Percentiles rank a stretch among this genome's conserved stretches.
Conservation (phyloP, 2,797 vertebrate species). For the Poecilia wingei region DNA sequence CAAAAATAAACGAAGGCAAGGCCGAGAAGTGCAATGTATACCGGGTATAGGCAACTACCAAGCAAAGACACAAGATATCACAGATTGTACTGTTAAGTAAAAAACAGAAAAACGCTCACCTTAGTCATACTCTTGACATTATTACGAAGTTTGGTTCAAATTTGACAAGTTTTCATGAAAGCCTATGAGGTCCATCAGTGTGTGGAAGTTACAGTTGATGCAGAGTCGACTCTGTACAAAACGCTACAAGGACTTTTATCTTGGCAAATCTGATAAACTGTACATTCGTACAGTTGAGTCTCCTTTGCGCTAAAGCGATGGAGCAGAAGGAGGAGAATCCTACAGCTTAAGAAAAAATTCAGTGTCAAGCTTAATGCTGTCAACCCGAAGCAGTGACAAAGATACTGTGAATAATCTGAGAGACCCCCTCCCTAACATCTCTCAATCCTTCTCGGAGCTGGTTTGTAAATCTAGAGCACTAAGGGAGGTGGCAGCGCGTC, state of each 20-base stretch:
- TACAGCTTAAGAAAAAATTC: slow-evolving; percentile 57
- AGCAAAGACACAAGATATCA: slow-evolving; percentile 73
- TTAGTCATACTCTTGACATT: slow-evolving; percentile 54
- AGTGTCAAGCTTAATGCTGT: slow-evolving; percentile 58
- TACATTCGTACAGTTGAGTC: slow-evolving; percentile 70
- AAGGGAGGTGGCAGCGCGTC: slow-evolving; percentile 53
- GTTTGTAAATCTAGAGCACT: slow-evolving; percentile 57
- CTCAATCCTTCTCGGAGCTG: slow-evolving; percentile 32
- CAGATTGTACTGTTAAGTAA: slow-evolving; percentile 65
- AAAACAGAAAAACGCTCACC: slow-evolving; percentile 53
- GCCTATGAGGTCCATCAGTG: slow-evolving; percentile 50
- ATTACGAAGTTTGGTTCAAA: slow-evolving; percentile 55
- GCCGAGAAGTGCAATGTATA: slow-evolving; percentile 73
- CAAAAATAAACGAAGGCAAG: slow-evolving; percentile 69
- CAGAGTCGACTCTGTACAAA: slow-evolving; percentile 45
- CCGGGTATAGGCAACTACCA: slow-evolving; percentile 74
- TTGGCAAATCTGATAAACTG: slow-evolving; percentile 66
- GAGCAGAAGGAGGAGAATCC: slow-evolving; percentile 49
- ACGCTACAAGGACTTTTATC: slow-evolving; percentile 43
- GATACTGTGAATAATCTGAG: slow-evolving; percentile 57
- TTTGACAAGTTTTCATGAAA: slow-evolving; percentile 50
- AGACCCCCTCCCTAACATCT: slow-evolving; percentile 45
- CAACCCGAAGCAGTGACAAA: slow-evolving; percentile 57
- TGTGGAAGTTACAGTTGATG: slow-evolving; percentile 57
- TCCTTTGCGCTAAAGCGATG: slow-evolving; percentile 47